These are phyloP conservation scores for Gerris lacustris DNA, from an alignment of 2,888 invertebrate species.

Conservation along the genomic window DNA sequence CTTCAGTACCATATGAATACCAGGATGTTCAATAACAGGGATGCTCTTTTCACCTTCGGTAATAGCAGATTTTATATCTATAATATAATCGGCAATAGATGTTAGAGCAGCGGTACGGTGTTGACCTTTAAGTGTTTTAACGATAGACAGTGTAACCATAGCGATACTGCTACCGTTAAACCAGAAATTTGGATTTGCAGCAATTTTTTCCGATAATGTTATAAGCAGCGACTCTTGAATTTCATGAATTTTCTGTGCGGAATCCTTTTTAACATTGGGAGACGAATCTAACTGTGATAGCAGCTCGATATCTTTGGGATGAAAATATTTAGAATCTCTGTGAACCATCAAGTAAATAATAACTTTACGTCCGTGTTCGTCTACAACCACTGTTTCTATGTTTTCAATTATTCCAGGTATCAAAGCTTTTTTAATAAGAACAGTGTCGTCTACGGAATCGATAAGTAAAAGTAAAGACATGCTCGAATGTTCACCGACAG, in stretches of 20 bases:
- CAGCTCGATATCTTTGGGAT: slow-evolving; percentile 62
- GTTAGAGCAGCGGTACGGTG: not conserved
- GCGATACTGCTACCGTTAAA: slow-evolving; percentile 53
- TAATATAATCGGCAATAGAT: slow-evolving; percentile 15
- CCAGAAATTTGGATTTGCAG: slow-evolving; percentile 52
- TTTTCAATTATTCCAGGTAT: slow-evolving; percentile 55
- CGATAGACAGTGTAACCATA: slow-evolving; percentile 54
- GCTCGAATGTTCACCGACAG: slow-evolving; percentile 79
- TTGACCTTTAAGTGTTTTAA: slow-evolving; percentile 40
- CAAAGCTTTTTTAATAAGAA: slow-evolving; percentile 67
- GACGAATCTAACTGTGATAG: slow-evolving; percentile 57
- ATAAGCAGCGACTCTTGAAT: slow-evolving; percentile 53
- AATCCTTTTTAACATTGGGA: slow-evolving; percentile 51
- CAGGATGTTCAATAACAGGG: slow-evolving; percentile 57
- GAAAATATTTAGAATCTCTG: slow-evolving; percentile 65
- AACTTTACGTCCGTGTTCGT: slow-evolving; percentile 75
- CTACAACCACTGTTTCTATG: slow-evolving; percentile 54
- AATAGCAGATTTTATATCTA: slow-evolving; percentile 4
- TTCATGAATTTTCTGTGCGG: slow-evolving; percentile 52
- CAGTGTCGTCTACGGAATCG: slow-evolving; percentile 86
- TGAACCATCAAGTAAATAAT: slow-evolving; percentile 78
- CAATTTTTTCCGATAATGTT: slow-evolving; percentile 45
- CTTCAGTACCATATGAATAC: slow-evolving; percentile 62
- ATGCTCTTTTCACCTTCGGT: slow-evolving; percentile 8
- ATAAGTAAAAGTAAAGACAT: slow-evolving; percentile 67